Base-by-base conservation (phyloP, 2,113 vertebrate species). In the Diglossa brunneiventris region DNA sequence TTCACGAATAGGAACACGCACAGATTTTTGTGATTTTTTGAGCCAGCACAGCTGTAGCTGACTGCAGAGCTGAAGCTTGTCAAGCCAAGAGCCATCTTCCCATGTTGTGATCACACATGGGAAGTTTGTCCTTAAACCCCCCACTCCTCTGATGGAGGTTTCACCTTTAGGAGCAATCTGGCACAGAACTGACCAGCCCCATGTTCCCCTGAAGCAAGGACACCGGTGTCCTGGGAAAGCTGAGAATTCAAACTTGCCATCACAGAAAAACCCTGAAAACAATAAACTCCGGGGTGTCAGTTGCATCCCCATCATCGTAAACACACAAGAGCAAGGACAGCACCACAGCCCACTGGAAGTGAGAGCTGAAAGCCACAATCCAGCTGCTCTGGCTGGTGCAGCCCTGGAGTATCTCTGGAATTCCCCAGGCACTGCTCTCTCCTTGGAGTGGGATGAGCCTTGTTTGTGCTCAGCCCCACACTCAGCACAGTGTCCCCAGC, bases 321-420 rank as follows among this genome's bases (percentile, higher is more conserved):
- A 83, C 52, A 46, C 31, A 41, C 27, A 42, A 33, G 16, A 86
- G 67, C 52, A 9, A 82, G 64, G 41, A 84, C 91, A 93, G 44
- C 55, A 50, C 31, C 59, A 28, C 62, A 62, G 47, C 66, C 41
- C 4, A 0, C 39, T 76, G 9, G 1, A 16, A 9, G 13, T 2
- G 47, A 44, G 61, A 87, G 67, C 87, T 35, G 35, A 49, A 87
- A 87, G 49, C 58, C 64, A 46, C 7, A 2, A 56, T 28, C n/a
- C 94, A 91, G 63, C 82, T 95, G 81, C 83, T 59, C 70, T 87
- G 87, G 94, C 95, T 87, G 67, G 10, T 75, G 81, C 80, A 93
- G 79, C 17, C 41, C 63, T 85, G 52, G 14, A n/a, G 56, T 14
- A 27, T 41, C 78, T n/a, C 63, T 46, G 79, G 42, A 97, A 86